Conservation (phyloP, 2,113 vertebrate species). For the Falcunculus frontatus region DNA sequence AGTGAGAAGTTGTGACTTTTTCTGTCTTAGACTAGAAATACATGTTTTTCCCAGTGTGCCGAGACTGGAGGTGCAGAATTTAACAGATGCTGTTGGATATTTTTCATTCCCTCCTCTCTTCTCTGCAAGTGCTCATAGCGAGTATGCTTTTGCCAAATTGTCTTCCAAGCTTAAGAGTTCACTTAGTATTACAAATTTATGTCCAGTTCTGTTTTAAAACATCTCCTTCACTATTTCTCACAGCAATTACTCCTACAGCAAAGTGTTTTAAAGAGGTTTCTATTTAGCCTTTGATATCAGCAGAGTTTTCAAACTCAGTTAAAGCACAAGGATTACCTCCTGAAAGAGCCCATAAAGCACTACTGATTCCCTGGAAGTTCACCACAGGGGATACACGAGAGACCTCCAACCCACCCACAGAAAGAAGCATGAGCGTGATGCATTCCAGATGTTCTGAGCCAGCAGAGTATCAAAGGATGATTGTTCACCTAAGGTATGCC, state of each 20-base stretch:
- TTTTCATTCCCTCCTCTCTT: not conserved
- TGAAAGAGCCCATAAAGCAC: not conserved
- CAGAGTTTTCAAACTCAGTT: not conserved
- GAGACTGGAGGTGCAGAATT: not conserved
- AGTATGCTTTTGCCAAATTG: not conserved
- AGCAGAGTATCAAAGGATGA: not conserved
- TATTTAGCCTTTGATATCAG: not conserved
- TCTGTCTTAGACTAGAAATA: not conserved
- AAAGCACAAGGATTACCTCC: not conserved
- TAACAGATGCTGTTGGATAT: not conserved
- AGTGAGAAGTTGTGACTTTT: not conserved
- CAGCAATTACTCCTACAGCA: not conserved
- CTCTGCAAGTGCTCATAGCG: not conserved
- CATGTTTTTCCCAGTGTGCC: not conserved
- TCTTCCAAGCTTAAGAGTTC: not conserved
- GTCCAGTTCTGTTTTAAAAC: not conserved
- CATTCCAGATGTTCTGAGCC: not conserved
- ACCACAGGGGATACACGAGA: not conserved
- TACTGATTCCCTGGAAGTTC: not conserved
- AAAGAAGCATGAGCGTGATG: not conserved
- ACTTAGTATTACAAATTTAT: not conserved
- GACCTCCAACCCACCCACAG: not conserved
- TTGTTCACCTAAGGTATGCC: not conserved
- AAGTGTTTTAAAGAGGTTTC: not conserved
- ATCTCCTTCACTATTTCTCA: not conserved